These are phyloP conservation scores for Masticophis lateralis DNA, from an alignment of 2,797 vertebrate species.

Conservation along the genomic window DNA sequence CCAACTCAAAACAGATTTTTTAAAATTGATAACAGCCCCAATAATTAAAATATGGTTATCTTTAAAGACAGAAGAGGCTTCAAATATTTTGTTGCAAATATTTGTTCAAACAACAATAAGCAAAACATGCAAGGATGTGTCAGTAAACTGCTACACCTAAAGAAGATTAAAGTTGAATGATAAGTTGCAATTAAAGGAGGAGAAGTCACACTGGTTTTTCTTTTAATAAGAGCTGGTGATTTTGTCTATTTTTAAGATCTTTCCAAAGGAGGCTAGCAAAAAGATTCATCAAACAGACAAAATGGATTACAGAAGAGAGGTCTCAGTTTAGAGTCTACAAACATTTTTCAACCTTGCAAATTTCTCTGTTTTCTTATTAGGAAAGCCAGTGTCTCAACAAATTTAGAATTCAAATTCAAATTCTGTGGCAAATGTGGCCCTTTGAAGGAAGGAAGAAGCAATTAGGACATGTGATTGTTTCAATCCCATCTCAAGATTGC, in stretches of 20 bases:
- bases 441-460: neutral
- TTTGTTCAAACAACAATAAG: neutral
- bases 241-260: neutral
- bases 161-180: slow-evolving; percentile 5
- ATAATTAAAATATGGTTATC: neutral
- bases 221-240: neutral
- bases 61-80: neutral
- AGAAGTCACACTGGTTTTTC: neutral
- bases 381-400: neutral
- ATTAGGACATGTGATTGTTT: neutral
- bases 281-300: neutral
- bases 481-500: neutral
- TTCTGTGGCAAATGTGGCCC: neutral
- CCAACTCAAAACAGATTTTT: neutral
- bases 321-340: neutral
- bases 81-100: neutral
- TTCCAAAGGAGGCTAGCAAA: neutral
- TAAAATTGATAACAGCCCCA: neutral
- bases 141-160: slow-evolving; percentile 3
- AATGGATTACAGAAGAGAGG: neutral
- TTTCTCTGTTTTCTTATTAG: neutral
- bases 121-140: slow-evolving; percentile 5
- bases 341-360: neutral
- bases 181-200: neutral
- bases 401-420: neutral